phyloP scores from a whole-genome alignment of 53 echinoderm and acorn worm species.

The Echinometra lucunter region DNA sequence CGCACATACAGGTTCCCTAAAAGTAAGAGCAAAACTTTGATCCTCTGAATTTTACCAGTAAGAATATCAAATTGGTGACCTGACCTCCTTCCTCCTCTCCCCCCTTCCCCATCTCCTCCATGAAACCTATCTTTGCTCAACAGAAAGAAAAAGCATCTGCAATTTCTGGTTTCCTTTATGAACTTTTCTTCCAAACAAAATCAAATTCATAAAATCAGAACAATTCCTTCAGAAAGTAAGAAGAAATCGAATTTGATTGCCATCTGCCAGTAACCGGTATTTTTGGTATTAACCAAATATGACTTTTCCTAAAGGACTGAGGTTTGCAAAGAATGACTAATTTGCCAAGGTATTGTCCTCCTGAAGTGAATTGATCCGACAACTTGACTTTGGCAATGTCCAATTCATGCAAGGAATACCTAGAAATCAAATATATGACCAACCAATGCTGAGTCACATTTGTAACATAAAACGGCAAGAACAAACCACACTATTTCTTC shows the following conservation, averaged over 20 bases:
- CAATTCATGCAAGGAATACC: background rate
- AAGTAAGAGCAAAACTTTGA: too few species aligned
- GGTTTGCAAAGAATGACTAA: background rate
- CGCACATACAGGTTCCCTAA: too few species aligned
- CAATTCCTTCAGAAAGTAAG: background rate
- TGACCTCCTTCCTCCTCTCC: too few species aligned
- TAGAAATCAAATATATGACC: background rate
- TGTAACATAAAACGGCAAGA: conserved; percentile 7
- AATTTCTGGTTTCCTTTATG: background rate
- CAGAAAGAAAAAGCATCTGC: background rate
- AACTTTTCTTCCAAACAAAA: background rate
- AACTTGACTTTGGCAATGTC: background rate
- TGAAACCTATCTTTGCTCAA: background rate
- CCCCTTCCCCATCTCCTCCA: background rate
- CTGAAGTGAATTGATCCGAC: background rate
- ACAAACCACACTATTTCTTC: background rate
- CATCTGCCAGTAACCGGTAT: conserved; percentile 8
- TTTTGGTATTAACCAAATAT: conserved; percentile 1
- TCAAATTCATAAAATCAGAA: background rate
- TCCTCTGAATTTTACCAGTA: too few species aligned
- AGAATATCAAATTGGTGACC: too few species aligned
- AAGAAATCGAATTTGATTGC: background rate
- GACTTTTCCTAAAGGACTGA: conserved; percentile 18
- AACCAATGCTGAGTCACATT: conserved; percentile 9
- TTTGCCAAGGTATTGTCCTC: conserved; percentile 29